Evolutionary conservation across 1,140 invertebrate genomes (phyloP).

Genomic region (Pseudobourletiella spinata): DNA sequence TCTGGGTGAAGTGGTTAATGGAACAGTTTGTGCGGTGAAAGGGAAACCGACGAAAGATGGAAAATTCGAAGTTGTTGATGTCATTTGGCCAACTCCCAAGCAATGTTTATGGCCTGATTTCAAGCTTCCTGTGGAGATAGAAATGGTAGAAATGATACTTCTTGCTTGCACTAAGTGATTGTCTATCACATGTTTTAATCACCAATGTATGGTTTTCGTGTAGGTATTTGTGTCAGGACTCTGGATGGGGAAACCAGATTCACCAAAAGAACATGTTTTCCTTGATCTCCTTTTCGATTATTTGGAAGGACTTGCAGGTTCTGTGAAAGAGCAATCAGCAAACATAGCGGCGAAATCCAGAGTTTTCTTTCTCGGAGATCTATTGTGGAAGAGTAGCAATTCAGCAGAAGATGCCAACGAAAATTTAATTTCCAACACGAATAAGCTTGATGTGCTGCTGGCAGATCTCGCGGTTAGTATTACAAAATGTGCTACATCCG

Average conservation of each 20-base stretch:
- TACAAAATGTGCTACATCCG: no score
- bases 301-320: constrained; percentile 25
- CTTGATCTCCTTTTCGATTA: constrained; percentile 29
- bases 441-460: constrained; percentile 23
- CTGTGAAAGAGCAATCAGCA: constrained; percentile 13
- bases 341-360: constrained; percentile 3
- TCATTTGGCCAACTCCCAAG: constrained; percentile 24
- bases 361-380: constrained; percentile 29
- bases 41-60: constrained; percentile 27
- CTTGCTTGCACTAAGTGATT: no score
- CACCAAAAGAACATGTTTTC: neutral
- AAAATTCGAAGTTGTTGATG: constrained; percentile 30
- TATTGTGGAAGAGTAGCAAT: neutral
- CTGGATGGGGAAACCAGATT: neutral
- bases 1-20: constrained; percentile 24
- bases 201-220: neutral
- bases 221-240: constrained; percentile 31
- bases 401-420: neutral
- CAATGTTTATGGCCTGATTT: neutral
- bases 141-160: constrained; percentile 27
- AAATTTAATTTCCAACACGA: constrained; percentile 4
- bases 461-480: constrained; percentile 25
- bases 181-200: no score
- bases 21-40: constrained; percentile 31
- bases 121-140: neutral